phyloP scores from a whole-genome alignment of 1,140 invertebrate species.

The Lethrus apterus region DNA sequence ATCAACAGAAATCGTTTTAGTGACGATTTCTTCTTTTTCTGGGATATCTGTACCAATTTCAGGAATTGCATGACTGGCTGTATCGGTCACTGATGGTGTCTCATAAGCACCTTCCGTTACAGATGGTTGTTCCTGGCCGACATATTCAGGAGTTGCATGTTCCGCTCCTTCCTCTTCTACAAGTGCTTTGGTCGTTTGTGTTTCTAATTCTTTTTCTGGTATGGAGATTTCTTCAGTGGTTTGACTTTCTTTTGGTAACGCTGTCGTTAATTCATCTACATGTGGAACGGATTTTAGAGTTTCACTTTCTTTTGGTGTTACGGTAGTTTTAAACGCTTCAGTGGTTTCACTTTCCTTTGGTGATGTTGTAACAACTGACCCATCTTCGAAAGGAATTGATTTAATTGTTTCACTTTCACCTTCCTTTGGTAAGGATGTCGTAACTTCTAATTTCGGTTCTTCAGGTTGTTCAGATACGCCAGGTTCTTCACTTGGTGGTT shows the following conservation, averaged over 20 bases:
- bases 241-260: slow-evolving; percentile 1
- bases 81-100: too few species aligned
- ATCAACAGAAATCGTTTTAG: too few species aligned
- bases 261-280: not conserved
- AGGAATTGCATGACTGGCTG: too few species aligned
- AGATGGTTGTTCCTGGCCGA: too few species aligned
- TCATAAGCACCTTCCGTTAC: too few species aligned
- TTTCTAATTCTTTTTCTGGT: slow-evolving; percentile 7
- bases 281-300: not conserved
- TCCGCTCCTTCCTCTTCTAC: slow-evolving; percentile 2
- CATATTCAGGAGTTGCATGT: not conserved
- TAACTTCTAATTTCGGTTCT: slow-evolving; percentile 4
- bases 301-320: slow-evolving; percentile 6
- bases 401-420: not conserved
- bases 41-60: too few species aligned
- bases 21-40: too few species aligned
- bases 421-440: not conserved
- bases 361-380: slow-evolving; percentile 9
- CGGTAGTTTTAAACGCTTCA: slow-evolving; percentile 1
- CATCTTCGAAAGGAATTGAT: not conserved
- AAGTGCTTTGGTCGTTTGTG: not conserved
- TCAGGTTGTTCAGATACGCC: slow-evolving; percentile 13
- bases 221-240: not conserved
- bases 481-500: slow-evolving; percentile 3
- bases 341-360: slow-evolving; percentile 7